Base-by-base conservation (phyloP, 2,888 invertebrate genomes). In the Ephialtes manifestator region DNA sequence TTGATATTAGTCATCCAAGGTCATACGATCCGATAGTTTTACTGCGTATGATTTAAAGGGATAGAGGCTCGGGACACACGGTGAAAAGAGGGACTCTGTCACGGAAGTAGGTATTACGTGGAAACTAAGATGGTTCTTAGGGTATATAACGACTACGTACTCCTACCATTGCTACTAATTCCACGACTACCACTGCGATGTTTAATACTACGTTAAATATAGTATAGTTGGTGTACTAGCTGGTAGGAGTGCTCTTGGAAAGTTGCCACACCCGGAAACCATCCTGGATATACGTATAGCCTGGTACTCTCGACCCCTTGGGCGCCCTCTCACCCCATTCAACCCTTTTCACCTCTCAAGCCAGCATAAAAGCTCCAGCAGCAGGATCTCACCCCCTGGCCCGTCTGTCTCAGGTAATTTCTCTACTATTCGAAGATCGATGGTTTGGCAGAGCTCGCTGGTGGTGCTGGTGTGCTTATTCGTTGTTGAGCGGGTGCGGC, bases 391-490 rank as follows among this genome's bases (percentile, higher is more conserved):
- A 72, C 43, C 60, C 48, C 53, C 51, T 35, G 24, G 48, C 63
- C 84, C 75, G 58, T 84, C 71, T 81, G 80, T 83, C 80, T 79
- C 86, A 85, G 85, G 83, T 87, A 85, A 87, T 87, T 84, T 86
- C 85, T 85, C 82, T 72, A 68, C 71, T 82, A 79, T 81, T 84
- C 78, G 74, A 85, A 85, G 85, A 86, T 87, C 81, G 84, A 86
- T 81, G 82, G 78, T 60, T 87, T 86, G 87, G 84, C 87, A 87
- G 81, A 81, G 76, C 78, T 84, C 39, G 24, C 53, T 80, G 18
- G 43, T 68, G 31, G 68, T 63, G 65, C 60, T 71, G 46, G 77
- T 28, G 35, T 18, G 43, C 46, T 60, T 39, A 39, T 53, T 48
- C 83, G 70, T 70, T 79, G 71, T 77, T 58, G 55, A 68, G 51